Evolutionary conservation across 2,888 invertebrate genomes (phyloP).

Genomic region (Trissonchulus latispiculum): DNA sequence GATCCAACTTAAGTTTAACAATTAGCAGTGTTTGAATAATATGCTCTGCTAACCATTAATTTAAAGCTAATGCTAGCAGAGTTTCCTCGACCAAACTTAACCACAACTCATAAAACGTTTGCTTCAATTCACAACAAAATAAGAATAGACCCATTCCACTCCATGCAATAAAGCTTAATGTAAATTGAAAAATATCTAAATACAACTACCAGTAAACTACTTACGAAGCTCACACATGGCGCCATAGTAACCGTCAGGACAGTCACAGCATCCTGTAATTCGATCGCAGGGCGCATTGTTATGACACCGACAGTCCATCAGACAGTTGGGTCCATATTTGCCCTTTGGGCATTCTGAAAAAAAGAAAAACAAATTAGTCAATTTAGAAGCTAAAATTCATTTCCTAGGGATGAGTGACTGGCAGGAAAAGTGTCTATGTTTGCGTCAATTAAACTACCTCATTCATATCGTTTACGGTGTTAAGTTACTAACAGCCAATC

Average conservation of each 20-base stretch:
- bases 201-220: slow-evolving; percentile 12
- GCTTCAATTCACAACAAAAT: not conserved
- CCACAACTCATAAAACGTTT: no score
- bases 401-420: no score
- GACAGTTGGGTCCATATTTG: slow-evolving; percentile 60
- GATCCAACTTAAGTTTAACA: no score
- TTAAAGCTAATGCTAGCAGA: no score
- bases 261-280: slow-evolving; percentile 33
- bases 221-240: slow-evolving; percentile 28
- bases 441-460: no score
- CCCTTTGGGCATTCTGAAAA: slow-evolving; percentile 52
- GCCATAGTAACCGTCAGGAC: slow-evolving; percentile 29
- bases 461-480: no score
- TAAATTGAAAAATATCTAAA: not conserved
- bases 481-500: no score
- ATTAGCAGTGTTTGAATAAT: no score
- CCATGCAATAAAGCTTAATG: not conserved
- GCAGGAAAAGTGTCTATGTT: no score
- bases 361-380: not conserved
- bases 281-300: slow-evolving; percentile 38
- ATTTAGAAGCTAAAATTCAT: no score
- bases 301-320: slow-evolving; percentile 36
- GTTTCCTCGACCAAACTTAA: no score
- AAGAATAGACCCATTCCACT: not conserved
- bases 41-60: no score